Evolutionary conservation across 2,113 vertebrate genomes (phyloP), one percentile per base, ranked within the genome.

Genomic region (Sterrhoptilus dennistouni): DNA sequence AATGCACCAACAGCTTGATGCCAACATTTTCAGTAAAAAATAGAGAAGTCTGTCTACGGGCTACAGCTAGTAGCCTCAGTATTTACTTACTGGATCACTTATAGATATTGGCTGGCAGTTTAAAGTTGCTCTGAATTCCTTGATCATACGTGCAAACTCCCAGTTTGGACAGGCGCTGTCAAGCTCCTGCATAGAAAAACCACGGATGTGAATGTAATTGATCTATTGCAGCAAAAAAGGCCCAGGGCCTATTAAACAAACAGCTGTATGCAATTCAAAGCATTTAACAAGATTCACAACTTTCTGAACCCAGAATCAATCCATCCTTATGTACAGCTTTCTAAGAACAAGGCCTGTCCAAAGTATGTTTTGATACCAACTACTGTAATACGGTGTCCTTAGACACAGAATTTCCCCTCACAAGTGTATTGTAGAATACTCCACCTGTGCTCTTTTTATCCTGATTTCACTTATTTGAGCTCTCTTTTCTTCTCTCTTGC

Each of bases 111-210:
- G 98, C 25, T 96, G 97, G 93, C 98, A 98, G 69, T 99, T 98
- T 97, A 99, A 77, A 47, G 98, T 99, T 61, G 98, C 97, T 97
- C 98, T 97, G 95, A 98, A 99, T 44, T 99, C 98, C 92, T 98
- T 98, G 88, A 99, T 99, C 99, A 99, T 99, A 36, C 97, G 98
- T 52, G 98, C 98, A 97, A 99, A 99, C 93, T 99, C 99, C 98
- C 99, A 99, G 92, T 99, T 99, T 71, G 99, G 99, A 68, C 98
- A 98, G 76, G 91, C 97, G 56, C 45, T 96, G 74, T 99, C 99
- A 80, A 95, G 98, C 64, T 99, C 99, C 99, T 99, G 93, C 42
- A 89, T 75, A 56, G 54, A 38, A 38, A 94, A 90, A 36, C 7
- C 69, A 78, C 2, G 18, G 38, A 45, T 31, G 61, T 60, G 25